Percentiles rank a stretch among this genome's conserved stretches.
Conservation (phyloP, 2,797 vertebrate species). For the Gymnothorax javanicus region DNA sequence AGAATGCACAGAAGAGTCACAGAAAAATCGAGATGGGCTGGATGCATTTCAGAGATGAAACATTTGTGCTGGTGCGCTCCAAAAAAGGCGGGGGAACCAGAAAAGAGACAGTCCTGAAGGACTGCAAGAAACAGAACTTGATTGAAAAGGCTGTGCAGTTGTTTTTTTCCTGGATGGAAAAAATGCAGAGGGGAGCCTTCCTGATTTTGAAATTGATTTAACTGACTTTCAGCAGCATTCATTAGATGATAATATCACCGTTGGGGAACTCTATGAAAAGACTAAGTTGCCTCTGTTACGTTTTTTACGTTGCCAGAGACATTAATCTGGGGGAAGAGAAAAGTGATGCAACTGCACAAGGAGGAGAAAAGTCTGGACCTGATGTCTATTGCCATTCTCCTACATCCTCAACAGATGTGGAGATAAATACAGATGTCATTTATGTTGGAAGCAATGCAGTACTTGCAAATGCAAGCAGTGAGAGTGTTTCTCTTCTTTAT, state of each 20-base stretch:
- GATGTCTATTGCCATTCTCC: background rate
- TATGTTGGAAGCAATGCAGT: conserved; percentile 25
- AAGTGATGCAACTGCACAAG: background rate
- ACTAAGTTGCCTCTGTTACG: conserved; percentile 6
- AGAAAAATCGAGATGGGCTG: conserved; percentile 30
- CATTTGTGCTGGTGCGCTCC: conserved; percentile 17
- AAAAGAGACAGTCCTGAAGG: conserved; percentile 23
- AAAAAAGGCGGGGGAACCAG: conserved; percentile 30
- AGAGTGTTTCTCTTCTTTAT: background rate
- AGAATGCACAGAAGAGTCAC: conserved; percentile 22
- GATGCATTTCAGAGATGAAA: conserved; percentile 28
- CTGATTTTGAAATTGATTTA: conserved; percentile 28
- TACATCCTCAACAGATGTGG: background rate
- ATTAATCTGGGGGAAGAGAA: background rate
- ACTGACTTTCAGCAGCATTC: conserved; percentile 27
- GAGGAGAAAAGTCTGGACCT: background rate
- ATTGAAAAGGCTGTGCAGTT: conserved; percentile 30
- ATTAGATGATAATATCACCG: background rate
- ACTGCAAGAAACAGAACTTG: conserved; percentile 22
- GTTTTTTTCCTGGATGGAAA: conserved; percentile 27
- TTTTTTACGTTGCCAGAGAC: conserved; percentile 13
- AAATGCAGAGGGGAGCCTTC: conserved; percentile 24
- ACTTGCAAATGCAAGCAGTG: conserved; percentile 21
- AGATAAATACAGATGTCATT: conserved; percentile 22
- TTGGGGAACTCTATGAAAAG: conserved; percentile 5